A percentile compares a stretch with the other conserved stretches of the same genome.
These are phyloP conservation scores for Lordiphosa mommai DNA, from an alignment of 1,140 invertebrate species.

Conservation along the genomic window DNA sequence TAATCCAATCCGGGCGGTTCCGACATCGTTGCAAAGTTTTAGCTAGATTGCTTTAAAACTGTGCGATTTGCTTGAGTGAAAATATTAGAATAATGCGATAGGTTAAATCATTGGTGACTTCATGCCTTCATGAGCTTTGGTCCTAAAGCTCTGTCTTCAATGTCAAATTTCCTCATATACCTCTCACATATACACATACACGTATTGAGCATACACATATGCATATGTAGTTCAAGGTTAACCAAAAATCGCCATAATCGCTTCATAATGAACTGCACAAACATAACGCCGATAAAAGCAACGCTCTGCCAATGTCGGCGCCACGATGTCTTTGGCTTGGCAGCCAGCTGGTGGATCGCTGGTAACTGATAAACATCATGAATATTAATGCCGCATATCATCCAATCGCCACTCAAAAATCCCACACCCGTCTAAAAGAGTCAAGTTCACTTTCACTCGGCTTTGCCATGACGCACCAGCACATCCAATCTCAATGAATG, in stretches of 20 bases:
- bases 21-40: no score
- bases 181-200: not conserved
- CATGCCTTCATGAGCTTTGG: no score
- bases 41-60: no score
- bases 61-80: no score
- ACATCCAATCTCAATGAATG: constrained; percentile 5
- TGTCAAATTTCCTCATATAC: constrained; percentile 37
- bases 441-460: constrained; percentile 74
- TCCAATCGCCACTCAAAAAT: constrained; percentile 9
- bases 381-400: constrained; percentile 62
- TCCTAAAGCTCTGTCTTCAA: constrained; percentile 8
- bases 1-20: no score
- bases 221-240: constrained; percentile 68
- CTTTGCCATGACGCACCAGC: constrained; percentile 48
- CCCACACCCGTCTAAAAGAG: constrained; percentile 26
- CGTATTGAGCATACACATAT: constrained; percentile 4
- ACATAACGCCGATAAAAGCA: constrained; percentile 23
- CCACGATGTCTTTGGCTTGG: constrained; percentile 32
- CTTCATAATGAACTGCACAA: constrained; percentile 64
- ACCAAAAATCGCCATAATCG: constrained; percentile 44
- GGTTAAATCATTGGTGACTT: no score
- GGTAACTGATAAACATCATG: constrained; percentile 55
- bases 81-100: no score
- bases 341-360: constrained; percentile 8
- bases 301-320: constrained; percentile 10